phyloP scores from a whole-genome alignment of 2,113 vertebrate genomes.

The Laticauda colubrina region DNA sequence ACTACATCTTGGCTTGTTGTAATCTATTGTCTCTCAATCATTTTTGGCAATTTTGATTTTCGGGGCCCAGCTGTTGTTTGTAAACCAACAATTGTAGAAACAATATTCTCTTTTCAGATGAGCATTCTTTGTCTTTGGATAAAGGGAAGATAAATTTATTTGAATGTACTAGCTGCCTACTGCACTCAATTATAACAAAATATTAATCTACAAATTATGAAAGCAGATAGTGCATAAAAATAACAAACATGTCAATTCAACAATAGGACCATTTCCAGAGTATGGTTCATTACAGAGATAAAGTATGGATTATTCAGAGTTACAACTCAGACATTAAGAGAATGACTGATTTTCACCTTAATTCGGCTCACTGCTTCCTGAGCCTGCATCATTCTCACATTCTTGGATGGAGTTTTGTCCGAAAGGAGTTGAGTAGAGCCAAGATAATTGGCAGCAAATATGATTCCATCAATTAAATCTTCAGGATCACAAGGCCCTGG shows the following conservation, averaged over 20 bases:
- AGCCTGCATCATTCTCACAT: constrained; percentile 97
- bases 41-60: background rate
- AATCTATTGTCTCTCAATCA: background rate
- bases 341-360: constrained; percentile 78
- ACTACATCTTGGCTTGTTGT: background rate
- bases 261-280: background rate
- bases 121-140: background rate
- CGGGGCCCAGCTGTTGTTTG: background rate
- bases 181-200: background rate
- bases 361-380: constrained; percentile 96
- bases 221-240: background rate
- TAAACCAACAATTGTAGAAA: background rate
- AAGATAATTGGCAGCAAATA: constrained; percentile 97
- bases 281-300: constrained; percentile 29
- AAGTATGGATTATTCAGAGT: background rate
- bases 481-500: constrained; percentile 97
- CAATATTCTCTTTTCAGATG: background rate
- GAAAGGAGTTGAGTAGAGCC: constrained; percentile 96
- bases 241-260: background rate
- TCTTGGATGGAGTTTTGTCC: constrained; percentile 96
- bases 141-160: background rate
- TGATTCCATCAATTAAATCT: constrained; percentile 96
- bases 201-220: fast-evolving
- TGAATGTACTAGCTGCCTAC: background rate
- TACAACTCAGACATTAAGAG: background rate